Conservation (phyloP, 2,888 invertebrate genomes). For the Sisyra nigra region DNA sequence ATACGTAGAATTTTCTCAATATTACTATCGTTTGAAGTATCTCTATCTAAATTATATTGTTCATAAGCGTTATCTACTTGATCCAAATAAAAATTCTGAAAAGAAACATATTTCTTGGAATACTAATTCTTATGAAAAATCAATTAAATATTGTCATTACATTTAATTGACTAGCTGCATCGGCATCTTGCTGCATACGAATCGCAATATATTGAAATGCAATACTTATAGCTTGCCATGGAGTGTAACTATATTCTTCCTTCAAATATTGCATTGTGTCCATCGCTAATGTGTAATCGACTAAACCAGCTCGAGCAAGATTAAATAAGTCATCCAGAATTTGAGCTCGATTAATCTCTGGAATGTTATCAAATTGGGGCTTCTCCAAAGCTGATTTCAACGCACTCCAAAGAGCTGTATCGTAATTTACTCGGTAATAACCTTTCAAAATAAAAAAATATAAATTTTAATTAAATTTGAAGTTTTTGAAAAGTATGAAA, state of each 20-base stretch:
- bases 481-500: too few relatives aligned
- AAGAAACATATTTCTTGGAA: too few relatives aligned
- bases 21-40: neutral
- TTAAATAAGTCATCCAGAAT: conserved; percentile 65
- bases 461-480: too few relatives aligned
- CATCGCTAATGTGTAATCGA: conserved; percentile 45
- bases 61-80: neutral
- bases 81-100: too few relatives aligned
- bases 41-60: neutral
- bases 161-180: neutral
- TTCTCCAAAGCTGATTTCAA: conserved; percentile 30
- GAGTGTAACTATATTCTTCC: conserved; percentile 52
- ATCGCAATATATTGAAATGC: conserved; percentile 21
- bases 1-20: neutral
- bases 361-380: conserved; percentile 31
- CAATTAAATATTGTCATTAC: too few relatives aligned
- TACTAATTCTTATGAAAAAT: too few relatives aligned
- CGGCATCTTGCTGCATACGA: conserved; percentile 19
- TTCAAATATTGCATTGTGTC: conserved; percentile 49
- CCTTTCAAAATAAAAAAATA: conserved; percentile 26
- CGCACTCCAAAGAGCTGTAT: conserved; percentile 36
- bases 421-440: conserved; percentile 52
- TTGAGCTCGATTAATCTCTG: conserved; percentile 55
- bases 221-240: conserved; percentile 46
- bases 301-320: conserved; percentile 48